Percentiles rank a stretch among this genome's conserved stretches.
Evolutionary conservation across 2,888 invertebrate species (phyloP).

Genomic region (Eurytoma californica): DNA sequence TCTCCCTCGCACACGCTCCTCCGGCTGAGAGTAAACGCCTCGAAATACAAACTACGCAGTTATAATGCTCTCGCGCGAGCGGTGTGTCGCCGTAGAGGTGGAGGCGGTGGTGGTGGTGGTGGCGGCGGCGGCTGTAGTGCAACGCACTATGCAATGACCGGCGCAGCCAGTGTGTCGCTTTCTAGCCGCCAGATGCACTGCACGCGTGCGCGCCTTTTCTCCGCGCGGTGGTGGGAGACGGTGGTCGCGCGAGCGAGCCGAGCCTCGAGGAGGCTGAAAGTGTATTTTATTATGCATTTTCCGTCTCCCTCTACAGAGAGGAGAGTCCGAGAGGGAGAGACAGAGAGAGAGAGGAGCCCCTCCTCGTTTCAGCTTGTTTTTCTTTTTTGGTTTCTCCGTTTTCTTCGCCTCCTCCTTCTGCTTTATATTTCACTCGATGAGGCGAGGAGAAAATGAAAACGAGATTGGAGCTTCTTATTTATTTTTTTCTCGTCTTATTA

Average conservation of each 20-base stretch:
- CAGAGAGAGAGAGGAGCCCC: too few species aligned
- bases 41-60: slow-evolving; percentile 70
- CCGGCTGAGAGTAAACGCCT: slow-evolving; percentile 22
- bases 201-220: slow-evolving; percentile 45
- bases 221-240: slow-evolving; percentile 6
- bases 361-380: slow-evolving; percentile 22
- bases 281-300: slow-evolving; percentile 54
- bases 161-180: slow-evolving; percentile 48
- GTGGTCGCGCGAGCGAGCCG: slow-evolving; percentile 25
- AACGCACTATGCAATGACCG: slow-evolving; percentile 49
- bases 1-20: slow-evolving; percentile 19
- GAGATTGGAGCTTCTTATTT: slow-evolving; percentile 35
- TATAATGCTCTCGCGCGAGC: slow-evolving; percentile 58
- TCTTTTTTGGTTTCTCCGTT: background rate
- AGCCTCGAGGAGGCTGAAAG: slow-evolving; percentile 45
- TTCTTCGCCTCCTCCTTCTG: slow-evolving; percentile 24
- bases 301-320: slow-evolving; percentile 40
- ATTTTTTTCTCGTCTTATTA: background rate
- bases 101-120: slow-evolving; percentile 53
- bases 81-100: slow-evolving; percentile 59
- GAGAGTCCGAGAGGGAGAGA: too few species aligned
- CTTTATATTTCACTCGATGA: slow-evolving; percentile 46
- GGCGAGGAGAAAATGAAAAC: slow-evolving; percentile 43
- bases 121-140: slow-evolving; percentile 39
- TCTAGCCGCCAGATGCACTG: slow-evolving; percentile 45